Evolutionary conservation across 2,797 vertebrate genomes (phyloP), one percentile per base, ranked within the genome.

Genomic region (Odontamblyopus lacepedii): DNA sequence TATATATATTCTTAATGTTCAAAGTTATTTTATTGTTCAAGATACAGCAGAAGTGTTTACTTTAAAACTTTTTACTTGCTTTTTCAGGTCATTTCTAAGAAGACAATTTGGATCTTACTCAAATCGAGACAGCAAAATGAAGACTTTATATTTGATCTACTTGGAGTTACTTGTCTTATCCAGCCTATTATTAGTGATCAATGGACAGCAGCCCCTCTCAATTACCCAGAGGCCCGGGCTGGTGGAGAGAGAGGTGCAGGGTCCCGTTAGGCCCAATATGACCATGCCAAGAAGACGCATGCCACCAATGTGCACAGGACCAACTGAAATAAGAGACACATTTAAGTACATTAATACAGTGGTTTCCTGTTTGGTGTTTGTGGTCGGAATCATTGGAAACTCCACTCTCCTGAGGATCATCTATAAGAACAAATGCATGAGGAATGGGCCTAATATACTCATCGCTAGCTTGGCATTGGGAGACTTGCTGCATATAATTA

Each of bases 341-440:
- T 99, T 98, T 78, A 98, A 96, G 82, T 98, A 98, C 85, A 96
- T 99, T 86, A 99, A 97, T 87, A 98, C 97, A 0, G 92, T 96
- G 72, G 94, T 98, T 65, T 97, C 96, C 51, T 97, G 96, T 80
- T 85, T 97, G 8, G 97, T 99, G 77, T 99, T 99, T 67, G 94
- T 97, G 16, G 89, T 97, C 50, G 98, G 98, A 26, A 96, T 98
- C 79, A 96, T 98, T 55, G 98, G 98, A 9, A 99, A 99, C 84
- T 95, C 96, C 76, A 97, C 97, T 0, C 92, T 99, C 59, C 88
- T 99, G 78, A 90, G 95, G 18, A 99, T 99, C 91, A 99, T 99
- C 92, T 98, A 97, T 83, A 97, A 97, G 89, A 98, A 99, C 81
- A 98, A 98, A 87, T 96, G 95, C 88, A 99, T 99, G 98, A 90